phyloP scores from a whole-genome alignment of 64 coral and sea anemone genomes.

The Acropora tenuis region DNA sequence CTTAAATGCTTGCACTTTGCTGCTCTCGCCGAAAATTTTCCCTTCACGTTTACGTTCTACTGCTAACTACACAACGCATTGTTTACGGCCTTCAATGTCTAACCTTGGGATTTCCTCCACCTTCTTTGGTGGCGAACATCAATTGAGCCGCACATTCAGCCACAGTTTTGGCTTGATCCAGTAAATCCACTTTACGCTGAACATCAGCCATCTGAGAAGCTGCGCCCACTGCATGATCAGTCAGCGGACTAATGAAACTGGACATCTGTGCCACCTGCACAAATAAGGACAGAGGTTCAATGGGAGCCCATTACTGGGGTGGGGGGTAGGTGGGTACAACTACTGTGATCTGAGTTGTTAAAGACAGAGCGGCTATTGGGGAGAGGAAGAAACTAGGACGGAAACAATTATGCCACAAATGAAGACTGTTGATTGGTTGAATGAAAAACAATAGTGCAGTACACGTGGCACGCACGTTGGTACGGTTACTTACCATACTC shows the following conservation, averaged over 20 bases:
- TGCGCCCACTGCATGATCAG: slow-evolving; percentile 85
- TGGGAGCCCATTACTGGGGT: too few relatives aligned
- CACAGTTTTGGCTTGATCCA: slow-evolving; percentile 97
- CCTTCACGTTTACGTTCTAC: too few relatives aligned
- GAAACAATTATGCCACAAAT: too few relatives aligned
- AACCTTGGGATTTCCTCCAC: slow-evolving; percentile 94
- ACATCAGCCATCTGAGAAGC: slow-evolving; percentile 86
- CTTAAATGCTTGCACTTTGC: too few relatives aligned
- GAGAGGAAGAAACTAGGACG: too few relatives aligned
- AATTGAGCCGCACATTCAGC: slow-evolving; percentile 92
- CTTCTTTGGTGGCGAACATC: slow-evolving; percentile 90
- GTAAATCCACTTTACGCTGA: slow-evolving; percentile 80
- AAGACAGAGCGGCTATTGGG: too few relatives aligned
- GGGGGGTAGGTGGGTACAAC: too few relatives aligned
- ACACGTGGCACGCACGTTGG: not conserved
- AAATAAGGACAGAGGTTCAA: not conserved
- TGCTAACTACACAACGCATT: too few relatives aligned
- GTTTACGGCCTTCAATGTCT: not conserved
- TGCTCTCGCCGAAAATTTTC: too few relatives aligned
- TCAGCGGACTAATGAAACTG: slow-evolving; percentile 86
- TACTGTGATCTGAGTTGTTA: too few relatives aligned
- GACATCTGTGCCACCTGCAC: slow-evolving; percentile 90
- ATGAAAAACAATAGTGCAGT: too few relatives aligned
- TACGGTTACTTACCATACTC: too few relatives aligned
- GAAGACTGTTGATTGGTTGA: not conserved